Evolutionary conservation across 1,140 invertebrate genomes (phyloP).

Genomic region (Aphaenogaster floridana): DNA sequence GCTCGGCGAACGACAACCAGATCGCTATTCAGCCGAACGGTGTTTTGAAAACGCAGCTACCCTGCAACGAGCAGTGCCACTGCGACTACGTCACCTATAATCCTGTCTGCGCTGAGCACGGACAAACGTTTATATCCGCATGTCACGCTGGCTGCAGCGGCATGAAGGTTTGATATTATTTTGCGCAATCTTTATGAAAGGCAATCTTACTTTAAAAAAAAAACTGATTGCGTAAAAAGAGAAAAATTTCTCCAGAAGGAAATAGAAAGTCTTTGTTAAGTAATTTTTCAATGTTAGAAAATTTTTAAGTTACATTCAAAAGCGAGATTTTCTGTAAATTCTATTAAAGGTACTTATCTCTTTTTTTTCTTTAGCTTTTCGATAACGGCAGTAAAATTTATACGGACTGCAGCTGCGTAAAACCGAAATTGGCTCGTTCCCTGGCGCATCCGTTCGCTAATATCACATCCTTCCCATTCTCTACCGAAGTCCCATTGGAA

Average conservation of each 20-base stretch:
- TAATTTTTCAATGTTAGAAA: not conserved
- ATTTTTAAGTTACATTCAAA: not conserved
- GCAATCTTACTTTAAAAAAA: not conserved
- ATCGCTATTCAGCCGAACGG: constrained; percentile 86
- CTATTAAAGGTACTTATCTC: not conserved
- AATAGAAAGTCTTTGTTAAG: not conserved
- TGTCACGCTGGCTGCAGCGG: constrained; percentile 90
- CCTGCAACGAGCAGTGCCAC: constrained; percentile 89
- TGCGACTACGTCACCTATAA: constrained; percentile 91
- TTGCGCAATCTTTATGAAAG: not conserved
- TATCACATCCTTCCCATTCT: constrained; percentile 47
- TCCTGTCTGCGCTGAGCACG: constrained; percentile 89
- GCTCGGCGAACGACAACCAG: constrained; percentile 88
- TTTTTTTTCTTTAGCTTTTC: constrained; percentile 36
- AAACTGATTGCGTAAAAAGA: not conserved
- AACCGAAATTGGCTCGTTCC: constrained; percentile 70
- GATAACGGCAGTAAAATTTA: constrained; percentile 80
- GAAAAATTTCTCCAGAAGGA: not conserved
- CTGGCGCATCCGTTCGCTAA: constrained; percentile 70
- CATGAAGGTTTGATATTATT: constrained; percentile 78
- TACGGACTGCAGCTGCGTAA: constrained; percentile 88
- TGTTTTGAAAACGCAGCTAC: constrained; percentile 84
- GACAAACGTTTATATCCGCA: constrained; percentile 90
- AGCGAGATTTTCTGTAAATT: not conserved
- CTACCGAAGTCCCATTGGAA: constrained; percentile 67